Evolutionary conservation across 2,888 invertebrate genomes (phyloP), one percentile per base, ranked within the genome.

Genomic region (Metalampra italica): DNA sequence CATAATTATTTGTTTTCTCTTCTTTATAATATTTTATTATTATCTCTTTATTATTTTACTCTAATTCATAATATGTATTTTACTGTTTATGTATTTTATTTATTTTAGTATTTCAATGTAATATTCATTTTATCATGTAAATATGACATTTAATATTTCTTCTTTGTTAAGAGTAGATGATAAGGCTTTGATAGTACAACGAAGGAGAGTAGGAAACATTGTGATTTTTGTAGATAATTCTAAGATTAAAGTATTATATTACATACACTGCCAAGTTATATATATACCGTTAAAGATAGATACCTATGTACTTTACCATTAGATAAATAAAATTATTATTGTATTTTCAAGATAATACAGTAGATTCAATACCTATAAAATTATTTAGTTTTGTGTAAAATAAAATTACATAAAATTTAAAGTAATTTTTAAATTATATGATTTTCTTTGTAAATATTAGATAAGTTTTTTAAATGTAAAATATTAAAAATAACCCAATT

Each of bases 361-460:
- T n/a, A 32, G 8, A 4, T 7, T 32, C 11, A 7, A 32, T 9
- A 9, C 11, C 1, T 11, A 2, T 36, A 36, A 36, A 36, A 36
- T n/a, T n/a, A 36, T 11, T 36, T 9, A 8, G 32, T 36, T 36
- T 13, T 47, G 46, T 50, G 48, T 49, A 40, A 15, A 12, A 42
- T 49, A 40, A 15, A 12, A 42, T 47, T 30, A 15, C 30, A 29
- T 11, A 43, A 48, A 46, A 45, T 51, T 43, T 30, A 41, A 34
- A 37, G 37, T 37, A 37, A 32, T 32, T 15, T 44, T 44, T 44
- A 44, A 45, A 45, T 45, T 45, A 45, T 45, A 45, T 37, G 29
- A 22, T 9, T 43, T 39, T 36, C 43, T 40, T 29, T 56, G 53
- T 53, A 49, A 43, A 57, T 53, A 57, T 53, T 52, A 56, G 45